Conservation (phyloP, 2,888 invertebrate genomes). For the Mesopsocus fuscifrons region DNA sequence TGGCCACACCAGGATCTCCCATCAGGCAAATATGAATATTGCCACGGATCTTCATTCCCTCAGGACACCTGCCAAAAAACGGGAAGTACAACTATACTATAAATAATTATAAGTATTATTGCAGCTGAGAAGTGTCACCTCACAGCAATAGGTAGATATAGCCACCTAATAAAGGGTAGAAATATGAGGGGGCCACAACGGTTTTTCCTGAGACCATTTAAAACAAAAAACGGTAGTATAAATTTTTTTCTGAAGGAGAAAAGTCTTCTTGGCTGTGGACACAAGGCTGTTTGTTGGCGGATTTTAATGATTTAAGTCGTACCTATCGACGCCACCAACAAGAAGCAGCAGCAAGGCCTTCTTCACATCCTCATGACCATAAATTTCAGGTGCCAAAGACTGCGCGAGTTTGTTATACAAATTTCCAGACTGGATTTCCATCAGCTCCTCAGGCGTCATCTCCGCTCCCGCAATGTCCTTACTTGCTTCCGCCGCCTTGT, state of each 20-base stretch:
- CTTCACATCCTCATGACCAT: conserved; percentile 94
- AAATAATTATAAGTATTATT: too few species aligned
- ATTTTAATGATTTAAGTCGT: conserved; percentile 13
- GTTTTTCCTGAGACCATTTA: too few species aligned
- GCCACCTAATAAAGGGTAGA: too few species aligned
- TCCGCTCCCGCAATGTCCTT: conserved; percentile 46
- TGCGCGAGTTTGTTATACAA: conserved; percentile 82
- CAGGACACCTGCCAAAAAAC: conserved; percentile 37
- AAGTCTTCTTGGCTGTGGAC: too few species aligned
- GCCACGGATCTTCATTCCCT: conserved; percentile 94
- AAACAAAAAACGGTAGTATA: too few species aligned
- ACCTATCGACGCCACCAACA: conserved; percentile 78
- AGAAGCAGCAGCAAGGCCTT: conserved; percentile 84
- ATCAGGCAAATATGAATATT: conserved; percentile 96
- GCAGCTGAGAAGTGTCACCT: too few species aligned
- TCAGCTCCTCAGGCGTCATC: conserved; percentile 66
- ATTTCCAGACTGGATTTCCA: conserved; percentile 63
- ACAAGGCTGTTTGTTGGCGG: too few species aligned
- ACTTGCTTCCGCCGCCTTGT: conserved; percentile 58
- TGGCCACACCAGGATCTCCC: conserved; percentile 99
- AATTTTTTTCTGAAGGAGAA: too few species aligned
- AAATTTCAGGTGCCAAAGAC: conserved; percentile 96
- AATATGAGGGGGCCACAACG: too few species aligned
- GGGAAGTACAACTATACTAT: too few species aligned
- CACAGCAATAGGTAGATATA: too few species aligned